phyloP scores from a whole-genome alignment of 1,140 invertebrate genomes.

The Drosophila trapezifrons region DNA sequence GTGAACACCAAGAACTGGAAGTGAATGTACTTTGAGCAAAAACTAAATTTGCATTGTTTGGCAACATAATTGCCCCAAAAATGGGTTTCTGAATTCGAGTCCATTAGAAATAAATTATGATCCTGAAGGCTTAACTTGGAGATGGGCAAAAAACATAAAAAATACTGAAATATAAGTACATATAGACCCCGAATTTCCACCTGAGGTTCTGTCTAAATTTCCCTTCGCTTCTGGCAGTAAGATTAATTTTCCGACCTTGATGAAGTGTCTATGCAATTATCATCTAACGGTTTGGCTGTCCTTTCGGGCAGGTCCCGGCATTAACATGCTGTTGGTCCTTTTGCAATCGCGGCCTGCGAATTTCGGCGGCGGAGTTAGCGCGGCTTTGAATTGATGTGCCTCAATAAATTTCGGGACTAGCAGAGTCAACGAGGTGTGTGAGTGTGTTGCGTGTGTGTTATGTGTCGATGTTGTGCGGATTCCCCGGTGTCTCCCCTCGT shows the following conservation, averaged over 20 bases:
- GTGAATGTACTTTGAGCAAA: conserved; percentile 18
- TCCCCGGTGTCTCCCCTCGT: not conserved
- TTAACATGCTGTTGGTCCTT: conserved; percentile 20
- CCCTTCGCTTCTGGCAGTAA: not conserved
- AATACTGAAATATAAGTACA: not conserved
- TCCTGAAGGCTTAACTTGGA: not conserved
- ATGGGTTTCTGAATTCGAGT: not conserved
- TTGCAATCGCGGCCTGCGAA: conserved; percentile 12
- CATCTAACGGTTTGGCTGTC: conserved; percentile 19
- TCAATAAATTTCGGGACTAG: conserved; percentile 41
- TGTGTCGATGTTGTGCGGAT: conserved; percentile 3
- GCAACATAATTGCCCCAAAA: conserved; percentile 27
- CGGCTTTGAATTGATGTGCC: conserved; percentile 41
- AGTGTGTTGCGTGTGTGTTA: not conserved
- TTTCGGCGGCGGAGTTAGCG: conserved; percentile 12
- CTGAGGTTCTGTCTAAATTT: not conserved
- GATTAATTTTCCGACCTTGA: conserved; percentile 3
- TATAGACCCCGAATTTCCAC: not conserved
- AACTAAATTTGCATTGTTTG: conserved; percentile 39
- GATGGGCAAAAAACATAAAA: not conserved
- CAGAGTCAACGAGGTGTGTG: conserved; percentile 26
- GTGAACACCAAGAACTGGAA: conserved; percentile 6
- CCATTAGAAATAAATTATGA: conserved; percentile 18
- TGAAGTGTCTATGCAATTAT: conserved; percentile 35
- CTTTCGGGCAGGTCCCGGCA: conserved; percentile 1